Conservation (phyloP, 2,888 invertebrate species). For the Taenaris catops region DNA sequence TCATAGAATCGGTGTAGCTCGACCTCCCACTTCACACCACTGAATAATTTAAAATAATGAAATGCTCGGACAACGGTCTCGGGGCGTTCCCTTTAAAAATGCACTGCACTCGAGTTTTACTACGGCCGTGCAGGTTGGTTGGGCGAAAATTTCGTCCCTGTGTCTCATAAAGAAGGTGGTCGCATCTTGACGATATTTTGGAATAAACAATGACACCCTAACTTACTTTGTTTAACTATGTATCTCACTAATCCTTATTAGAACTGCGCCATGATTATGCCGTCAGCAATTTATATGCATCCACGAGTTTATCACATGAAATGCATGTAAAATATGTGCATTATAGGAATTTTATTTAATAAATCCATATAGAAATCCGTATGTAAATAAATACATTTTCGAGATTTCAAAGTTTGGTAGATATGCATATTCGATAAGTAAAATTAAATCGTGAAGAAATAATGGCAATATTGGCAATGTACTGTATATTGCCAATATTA, state of each 20-base stretch:
- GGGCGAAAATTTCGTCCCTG: conserved; percentile 53
- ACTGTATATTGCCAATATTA: too few relatives aligned
- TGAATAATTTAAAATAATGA: conserved; percentile 76
- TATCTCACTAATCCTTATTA: neutral
- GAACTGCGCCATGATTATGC: too few relatives aligned
- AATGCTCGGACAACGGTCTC: conserved; percentile 50
- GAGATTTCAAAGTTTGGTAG: too few relatives aligned
- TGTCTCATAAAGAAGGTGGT: conserved; percentile 69
- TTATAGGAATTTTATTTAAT: too few relatives aligned
- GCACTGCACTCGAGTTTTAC: conserved; percentile 73
- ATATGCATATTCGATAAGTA: too few relatives aligned
- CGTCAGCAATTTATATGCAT: too few relatives aligned
- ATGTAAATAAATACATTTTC: too few relatives aligned
- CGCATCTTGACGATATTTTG: conserved; percentile 33
- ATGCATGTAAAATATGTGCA: too few relatives aligned
- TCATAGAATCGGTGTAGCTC: conserved; percentile 9
- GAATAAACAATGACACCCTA: conserved; percentile 18
- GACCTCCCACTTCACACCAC: conserved; percentile 59
- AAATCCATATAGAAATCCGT: too few relatives aligned
- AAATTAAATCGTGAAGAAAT: too few relatives aligned
- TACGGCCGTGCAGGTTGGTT: conserved; percentile 73
- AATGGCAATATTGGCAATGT: too few relatives aligned
- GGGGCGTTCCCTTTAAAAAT: conserved; percentile 76
- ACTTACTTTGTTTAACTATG: conserved; percentile 1
- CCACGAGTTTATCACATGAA: too few relatives aligned